These are phyloP conservation scores for Clarias pachynema DNA, from an alignment of 2,797 vertebrate genomes.

Conservation along the genomic window DNA sequence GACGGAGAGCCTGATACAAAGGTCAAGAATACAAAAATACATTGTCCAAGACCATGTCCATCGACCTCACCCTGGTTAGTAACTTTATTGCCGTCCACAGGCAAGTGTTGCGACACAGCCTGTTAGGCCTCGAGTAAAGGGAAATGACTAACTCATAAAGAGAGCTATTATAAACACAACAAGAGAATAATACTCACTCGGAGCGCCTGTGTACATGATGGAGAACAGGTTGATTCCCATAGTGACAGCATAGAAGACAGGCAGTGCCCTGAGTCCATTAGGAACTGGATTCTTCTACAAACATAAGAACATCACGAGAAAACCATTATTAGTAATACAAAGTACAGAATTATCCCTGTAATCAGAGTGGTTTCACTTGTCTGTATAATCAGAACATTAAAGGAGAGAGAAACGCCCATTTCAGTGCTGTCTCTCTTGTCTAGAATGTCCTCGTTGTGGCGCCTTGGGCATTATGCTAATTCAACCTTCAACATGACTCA, in stretches of 20 bases:
- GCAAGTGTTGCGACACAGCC: constrained; percentile 60
- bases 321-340: constrained; percentile 23
- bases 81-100: constrained; percentile 70
- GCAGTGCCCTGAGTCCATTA: constrained; percentile 90
- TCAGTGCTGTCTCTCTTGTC: not conserved
- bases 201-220: constrained; percentile 91
- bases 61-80: constrained; percentile 54
- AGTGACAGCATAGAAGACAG: constrained; percentile 92
- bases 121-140: constrained; percentile 69
- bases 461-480: not conserved
- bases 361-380: constrained; percentile 16
- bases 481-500: not conserved
- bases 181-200: constrained; percentile 82
- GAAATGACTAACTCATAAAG: constrained; percentile 54
- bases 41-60: constrained; percentile 63
- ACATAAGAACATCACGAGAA: constrained; percentile 21
- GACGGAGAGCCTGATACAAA: constrained; percentile 62
- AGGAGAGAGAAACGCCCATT: not conserved
- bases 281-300: constrained; percentile 91
- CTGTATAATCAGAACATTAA: constrained; percentile 5
- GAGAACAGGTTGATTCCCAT: constrained; percentile 96
- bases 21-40: constrained; percentile 63
- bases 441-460: not conserved
- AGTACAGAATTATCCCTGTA: constrained; percentile 27
- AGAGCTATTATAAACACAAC: not conserved